These are phyloP conservation scores for Ichneumon xanthorius DNA, from an alignment of 2,888 invertebrate species.

Conservation along the genomic window DNA sequence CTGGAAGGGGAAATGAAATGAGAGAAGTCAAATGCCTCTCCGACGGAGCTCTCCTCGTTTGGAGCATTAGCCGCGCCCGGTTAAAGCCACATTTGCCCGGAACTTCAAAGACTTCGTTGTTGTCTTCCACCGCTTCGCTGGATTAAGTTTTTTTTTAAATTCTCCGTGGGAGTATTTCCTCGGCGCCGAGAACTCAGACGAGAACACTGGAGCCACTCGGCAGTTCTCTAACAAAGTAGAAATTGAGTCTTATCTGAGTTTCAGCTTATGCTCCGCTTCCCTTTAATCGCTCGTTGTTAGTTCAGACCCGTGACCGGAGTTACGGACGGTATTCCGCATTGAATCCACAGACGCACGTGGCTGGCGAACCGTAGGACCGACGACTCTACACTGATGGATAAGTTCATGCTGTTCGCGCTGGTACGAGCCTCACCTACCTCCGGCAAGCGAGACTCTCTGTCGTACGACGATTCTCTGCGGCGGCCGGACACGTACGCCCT, in stretches of 20 bases:
- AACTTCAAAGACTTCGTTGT: neutral
- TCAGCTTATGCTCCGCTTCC: neutral
- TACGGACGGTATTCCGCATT: neutral
- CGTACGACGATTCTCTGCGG: constrained; percentile 13
- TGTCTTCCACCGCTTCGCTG: neutral
- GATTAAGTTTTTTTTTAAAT: neutral
- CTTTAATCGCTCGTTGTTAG: neutral
- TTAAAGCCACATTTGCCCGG: constrained; percentile 35
- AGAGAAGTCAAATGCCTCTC: constrained; percentile 34
- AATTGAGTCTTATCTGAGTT: neutral
- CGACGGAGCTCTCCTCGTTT: constrained; percentile 1
- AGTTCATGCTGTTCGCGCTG: constrained; percentile 1
- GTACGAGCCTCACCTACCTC: neutral
- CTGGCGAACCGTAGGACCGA: neutral
- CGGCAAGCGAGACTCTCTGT: constrained; percentile 11
- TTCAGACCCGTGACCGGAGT: neutral
- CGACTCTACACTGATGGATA: constrained; percentile 8
- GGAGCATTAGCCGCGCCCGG: neutral
- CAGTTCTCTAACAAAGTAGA: neutral
- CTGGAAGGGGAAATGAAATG: constrained; percentile 56
- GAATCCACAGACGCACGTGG: constrained; percentile 16
- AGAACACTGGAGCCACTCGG: neutral
- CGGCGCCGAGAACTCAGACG: constrained; percentile 1
- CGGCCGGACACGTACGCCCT: constrained; percentile 58
- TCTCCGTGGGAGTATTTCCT: neutral